Percentiles rank a stretch among this genome's conserved stretches.
Conservation (phyloP, 1,140 invertebrate genomes). For the Magallana ariakensis region DNA sequence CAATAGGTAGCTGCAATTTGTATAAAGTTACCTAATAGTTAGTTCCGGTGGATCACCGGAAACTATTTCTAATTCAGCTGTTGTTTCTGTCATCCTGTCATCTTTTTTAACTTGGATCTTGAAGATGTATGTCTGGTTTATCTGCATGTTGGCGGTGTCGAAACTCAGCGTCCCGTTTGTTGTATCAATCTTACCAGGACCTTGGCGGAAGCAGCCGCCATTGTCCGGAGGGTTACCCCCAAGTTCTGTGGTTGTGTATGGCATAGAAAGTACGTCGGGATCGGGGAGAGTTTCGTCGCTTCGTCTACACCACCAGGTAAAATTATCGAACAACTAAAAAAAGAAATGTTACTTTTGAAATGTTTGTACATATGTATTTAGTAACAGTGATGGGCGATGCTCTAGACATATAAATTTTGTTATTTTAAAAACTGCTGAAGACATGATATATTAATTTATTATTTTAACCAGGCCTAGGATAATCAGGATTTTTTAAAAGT, state of each 20-base stretch:
- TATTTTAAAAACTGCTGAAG: too few species aligned
- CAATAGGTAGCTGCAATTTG: too few species aligned
- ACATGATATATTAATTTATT: too few species aligned
- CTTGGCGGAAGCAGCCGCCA: slow-evolving; percentile 69
- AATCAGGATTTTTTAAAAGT: background rate
- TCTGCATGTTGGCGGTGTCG: slow-evolving; percentile 54
- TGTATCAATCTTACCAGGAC: slow-evolving; percentile 59
- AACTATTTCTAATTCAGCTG: slow-evolving; percentile 49
- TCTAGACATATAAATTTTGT: too few species aligned
- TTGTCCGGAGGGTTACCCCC: slow-evolving; percentile 31
- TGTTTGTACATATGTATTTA: too few species aligned
- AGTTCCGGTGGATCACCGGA: slow-evolving; percentile 57
- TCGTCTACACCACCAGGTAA: slow-evolving; percentile 53
- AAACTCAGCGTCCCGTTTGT: slow-evolving; percentile 50
- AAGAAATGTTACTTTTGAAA: background rate
- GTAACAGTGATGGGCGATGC: too few species aligned
- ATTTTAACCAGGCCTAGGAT: too few species aligned
- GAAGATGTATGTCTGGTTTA: slow-evolving; percentile 60
- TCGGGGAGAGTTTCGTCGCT: slow-evolving; percentile 39
- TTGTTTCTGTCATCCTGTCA: slow-evolving; percentile 34
- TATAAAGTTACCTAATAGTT: slow-evolving; percentile 52
- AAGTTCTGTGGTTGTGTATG: slow-evolving; percentile 34
- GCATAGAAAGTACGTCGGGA: slow-evolving; percentile 3
- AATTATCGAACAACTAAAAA: slow-evolving; percentile 51
- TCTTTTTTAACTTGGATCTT: slow-evolving; percentile 48